Evolutionary conservation across 2,797 vertebrate species (phyloP), one percentile per base, ranked within the genome.

Genomic region (Pipistrellus nathusii): DNA sequence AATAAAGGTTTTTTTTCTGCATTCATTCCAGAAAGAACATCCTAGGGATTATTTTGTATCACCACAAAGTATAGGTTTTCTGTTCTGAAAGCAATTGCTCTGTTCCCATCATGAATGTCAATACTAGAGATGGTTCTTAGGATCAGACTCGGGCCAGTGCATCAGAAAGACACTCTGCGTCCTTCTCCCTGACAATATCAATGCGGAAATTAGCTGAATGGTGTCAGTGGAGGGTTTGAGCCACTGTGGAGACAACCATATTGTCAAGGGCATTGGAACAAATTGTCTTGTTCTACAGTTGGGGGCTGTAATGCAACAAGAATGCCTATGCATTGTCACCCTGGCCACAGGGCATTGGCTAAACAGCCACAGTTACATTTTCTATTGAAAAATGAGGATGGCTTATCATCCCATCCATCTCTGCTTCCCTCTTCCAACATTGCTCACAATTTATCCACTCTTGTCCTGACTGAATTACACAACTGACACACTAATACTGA

Each of bases 31-130:
- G 72, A 94, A 69, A 64, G 55, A 85, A 91, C 13, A 82, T 71
- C 5, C 53, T 78, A 78, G 21, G 15, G n/a, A n/a, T 88, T 82
- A 68, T 85, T 95, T 81, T 82, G 25, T 94, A n/a, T 48, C n/a
- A 69, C 64, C 32, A 87, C 15, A 71, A 91, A 93, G 46, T 44
- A 80, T 2, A 92, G 46, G 51, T 25, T 57, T 89, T 80, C n/a
- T 80, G 7, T 72, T 81, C 57, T 46, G 27, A 85, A 90, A 75
- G 38, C 23, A 83, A 94, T 32, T 88, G 17, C 57, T 93, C 64
- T 81, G 57, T 51, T 32, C 59, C 32, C 68, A 69, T 77, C 59
- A 14, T 89, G 86, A 94, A 94, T 76, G 64, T 68, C 72, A 91
- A 75, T 15, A 59, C 21, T 32, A 71, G 76, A 69, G 69, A 59